Evolutionary conservation across 2,797 vertebrate species (phyloP).

Genomic region (Petrocephalus sullivani): DNA sequence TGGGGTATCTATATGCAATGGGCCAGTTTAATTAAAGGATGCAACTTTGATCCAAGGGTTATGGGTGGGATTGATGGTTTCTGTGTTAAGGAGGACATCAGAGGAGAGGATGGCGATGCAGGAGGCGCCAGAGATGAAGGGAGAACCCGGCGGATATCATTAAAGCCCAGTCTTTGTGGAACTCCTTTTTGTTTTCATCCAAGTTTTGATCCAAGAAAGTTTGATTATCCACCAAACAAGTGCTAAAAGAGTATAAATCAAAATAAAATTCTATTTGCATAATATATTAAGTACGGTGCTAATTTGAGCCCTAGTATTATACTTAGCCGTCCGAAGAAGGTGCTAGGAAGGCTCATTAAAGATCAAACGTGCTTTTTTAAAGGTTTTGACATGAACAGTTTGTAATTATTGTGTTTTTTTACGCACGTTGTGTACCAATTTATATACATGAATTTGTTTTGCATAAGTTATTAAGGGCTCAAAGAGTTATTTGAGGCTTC

Average conservation of each 20-base stretch:
- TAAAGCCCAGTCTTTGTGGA: not conserved
- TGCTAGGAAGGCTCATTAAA: conserved; percentile 28
- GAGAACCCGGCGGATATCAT: not conserved
- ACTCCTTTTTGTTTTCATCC: not conserved
- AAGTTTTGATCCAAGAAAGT: conserved; percentile 14
- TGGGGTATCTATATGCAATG: not conserved
- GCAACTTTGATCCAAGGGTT: not conserved
- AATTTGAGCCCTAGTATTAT: conserved; percentile 16
- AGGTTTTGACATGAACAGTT: conserved; percentile 30
- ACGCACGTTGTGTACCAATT: conserved; percentile 26
- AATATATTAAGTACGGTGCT: conserved; percentile 16
- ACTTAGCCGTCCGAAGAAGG: conserved; percentile 10
- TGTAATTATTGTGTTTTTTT: conserved; percentile 34
- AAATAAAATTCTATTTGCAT: conserved; percentile 27
- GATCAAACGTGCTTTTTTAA: conserved; percentile 29
- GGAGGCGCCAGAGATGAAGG: not conserved
- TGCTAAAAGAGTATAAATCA: conserved; percentile 19
- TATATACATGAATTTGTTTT: conserved; percentile 33
- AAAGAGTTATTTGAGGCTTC: conserved; percentile 12
- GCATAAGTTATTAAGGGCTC: conserved; percentile 29
- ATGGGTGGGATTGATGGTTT: not conserved
- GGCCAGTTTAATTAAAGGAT: not conserved
- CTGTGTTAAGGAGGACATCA: not conserved
- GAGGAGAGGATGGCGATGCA: not conserved
- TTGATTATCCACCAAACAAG: not conserved